Evolutionary conservation across 2,113 vertebrate genomes (phyloP), one percentile per base, ranked within the genome.

Genomic region (Phylloscopus trochilus): DNA sequence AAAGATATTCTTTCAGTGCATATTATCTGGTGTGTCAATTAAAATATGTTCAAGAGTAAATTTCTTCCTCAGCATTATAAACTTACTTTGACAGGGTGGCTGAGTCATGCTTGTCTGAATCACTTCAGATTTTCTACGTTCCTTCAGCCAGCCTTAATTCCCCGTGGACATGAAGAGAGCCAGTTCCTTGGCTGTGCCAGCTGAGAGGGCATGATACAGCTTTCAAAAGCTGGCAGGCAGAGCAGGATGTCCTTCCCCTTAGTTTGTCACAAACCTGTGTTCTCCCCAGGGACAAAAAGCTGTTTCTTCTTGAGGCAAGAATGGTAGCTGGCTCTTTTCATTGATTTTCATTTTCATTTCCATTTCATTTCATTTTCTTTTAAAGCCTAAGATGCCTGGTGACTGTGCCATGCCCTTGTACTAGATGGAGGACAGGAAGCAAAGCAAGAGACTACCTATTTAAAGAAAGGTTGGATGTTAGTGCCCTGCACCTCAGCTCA

Each of bases 11-110:
- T 94, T 91, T 77, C 72, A 37, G 53, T 68, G 46, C 81, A 31
- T 89, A 86, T 96, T 96, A 96, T 94, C 76, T 89, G 63, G 37
- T 47, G 41, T 92, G 95, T 96, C 95, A 92, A 96, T 96, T 97
- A 97, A 97, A 96, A 96, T 87, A 92, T 37, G 87, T 86, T 95
- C 63, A 67, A 84, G 85, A 96, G 74, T 82, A 82, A 80, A 97
- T 95, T 90, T 89, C 62, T 92, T 91, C 76, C 79, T 96, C 81
- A 74, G 87, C 47, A 5, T 89, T 93, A 89, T 85, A 91, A 97
- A 95, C 89, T 66, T 80, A 76, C 51, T 92, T 74, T 82, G 80
- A 89, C 90, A 84, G 62, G 41, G 69, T 72, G 67, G 66, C 95
- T 95, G 94, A 96, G 77, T 83, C 88, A 89, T 93, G 89, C 83